Evolutionary conservation across 2,797 vertebrate genomes (phyloP).

Genomic region (Silurus aristotelis): DNA sequence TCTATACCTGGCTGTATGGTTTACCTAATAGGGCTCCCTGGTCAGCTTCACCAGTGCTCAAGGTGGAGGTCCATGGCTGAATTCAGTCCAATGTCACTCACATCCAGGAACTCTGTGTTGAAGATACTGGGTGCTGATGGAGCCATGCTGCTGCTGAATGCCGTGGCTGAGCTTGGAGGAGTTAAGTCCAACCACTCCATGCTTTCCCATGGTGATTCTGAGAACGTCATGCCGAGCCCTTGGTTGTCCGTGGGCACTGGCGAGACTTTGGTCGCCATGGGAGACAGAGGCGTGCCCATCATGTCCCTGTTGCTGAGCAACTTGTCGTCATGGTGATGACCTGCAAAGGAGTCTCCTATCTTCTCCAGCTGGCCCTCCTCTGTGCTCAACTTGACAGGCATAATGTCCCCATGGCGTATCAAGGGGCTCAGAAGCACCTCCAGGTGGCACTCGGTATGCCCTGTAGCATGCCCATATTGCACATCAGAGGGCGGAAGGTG

Average conservation of each 20-base stretch:
- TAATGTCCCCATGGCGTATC: constrained; percentile 76
- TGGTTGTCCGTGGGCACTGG: constrained; percentile 73
- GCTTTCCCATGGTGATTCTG: constrained; percentile 93
- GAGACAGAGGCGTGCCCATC: constrained; percentile 85
- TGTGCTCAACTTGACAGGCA: constrained; percentile 80
- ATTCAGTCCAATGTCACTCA: constrained; percentile 93
- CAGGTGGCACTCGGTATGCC: constrained; percentile 79
- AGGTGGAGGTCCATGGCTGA: constrained; percentile 95
- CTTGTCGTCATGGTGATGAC: constrained; percentile 83
- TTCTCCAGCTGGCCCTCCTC: constrained; percentile 83
- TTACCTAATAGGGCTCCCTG: background rate
- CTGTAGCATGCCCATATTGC: constrained; percentile 80
- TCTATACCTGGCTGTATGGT: background rate
- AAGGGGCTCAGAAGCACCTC: constrained; percentile 86
- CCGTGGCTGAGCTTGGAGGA: constrained; percentile 83
- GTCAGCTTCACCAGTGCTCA: constrained; percentile 88
- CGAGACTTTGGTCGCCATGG: constrained; percentile 82
- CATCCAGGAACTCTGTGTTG: constrained; percentile 95
- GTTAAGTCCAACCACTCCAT: constrained; percentile 99
- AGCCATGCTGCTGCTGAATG: constrained; percentile 79
- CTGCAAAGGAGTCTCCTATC: constrained; percentile 73
- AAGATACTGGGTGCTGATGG: constrained; percentile 88
- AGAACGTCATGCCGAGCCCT: constrained; percentile 86
- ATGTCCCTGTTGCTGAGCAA: constrained; percentile 82
- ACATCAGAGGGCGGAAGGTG: constrained; percentile 75